A percentile compares a stretch with the other conserved stretches of the same genome.
phyloP scores from a whole-genome alignment of 2,888 invertebrate species.

The Zygothrica quintamaculata region DNA sequence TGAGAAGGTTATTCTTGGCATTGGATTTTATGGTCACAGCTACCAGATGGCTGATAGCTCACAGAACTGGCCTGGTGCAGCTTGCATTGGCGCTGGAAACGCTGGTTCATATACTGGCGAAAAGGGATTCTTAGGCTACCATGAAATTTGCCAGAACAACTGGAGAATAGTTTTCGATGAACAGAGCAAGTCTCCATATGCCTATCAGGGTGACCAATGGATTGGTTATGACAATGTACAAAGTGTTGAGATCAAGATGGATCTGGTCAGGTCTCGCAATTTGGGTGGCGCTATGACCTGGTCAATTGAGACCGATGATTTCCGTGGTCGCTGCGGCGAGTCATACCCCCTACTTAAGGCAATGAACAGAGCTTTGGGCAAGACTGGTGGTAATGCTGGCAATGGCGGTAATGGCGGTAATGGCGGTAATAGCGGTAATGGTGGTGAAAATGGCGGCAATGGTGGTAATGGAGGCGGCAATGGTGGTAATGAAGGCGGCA shows the following conservation, averaged over 20 bases:
- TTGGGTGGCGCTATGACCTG: constrained; percentile 89
- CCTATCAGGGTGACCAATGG: constrained; percentile 94
- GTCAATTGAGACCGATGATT: constrained; percentile 96
- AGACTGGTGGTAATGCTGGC: constrained; percentile 16
- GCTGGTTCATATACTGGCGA: constrained; percentile 55
- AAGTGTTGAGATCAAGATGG: constrained; percentile 91
- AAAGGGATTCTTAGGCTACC: constrained; percentile 62
- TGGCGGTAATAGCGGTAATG: constrained; percentile 2
- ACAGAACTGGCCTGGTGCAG: constrained; percentile 58
- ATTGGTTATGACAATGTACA: constrained; percentile 95
- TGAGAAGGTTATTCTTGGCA: constrained; percentile 93
- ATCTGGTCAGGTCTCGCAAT: constrained; percentile 91
- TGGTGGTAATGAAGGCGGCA: constrained; percentile 14
- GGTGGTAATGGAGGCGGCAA: constrained; percentile 19
- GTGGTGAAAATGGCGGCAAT: constrained; percentile 15
- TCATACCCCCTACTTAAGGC: constrained; percentile 63
- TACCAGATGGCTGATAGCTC: constrained; percentile 89
- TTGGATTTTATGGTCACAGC: constrained; percentile 94
- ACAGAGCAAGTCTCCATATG: constrained; percentile 87
- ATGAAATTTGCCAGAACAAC: constrained; percentile 66
- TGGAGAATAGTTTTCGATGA: constrained; percentile 70
- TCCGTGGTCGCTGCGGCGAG: constrained; percentile 92
- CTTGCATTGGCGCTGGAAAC: constrained; percentile 47
- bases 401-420: constrained; percentile 10
- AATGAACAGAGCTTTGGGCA: constrained; percentile 59